phyloP scores from a whole-genome alignment of 2,888 invertebrate genomes.

The Antheraea assamensis region DNA sequence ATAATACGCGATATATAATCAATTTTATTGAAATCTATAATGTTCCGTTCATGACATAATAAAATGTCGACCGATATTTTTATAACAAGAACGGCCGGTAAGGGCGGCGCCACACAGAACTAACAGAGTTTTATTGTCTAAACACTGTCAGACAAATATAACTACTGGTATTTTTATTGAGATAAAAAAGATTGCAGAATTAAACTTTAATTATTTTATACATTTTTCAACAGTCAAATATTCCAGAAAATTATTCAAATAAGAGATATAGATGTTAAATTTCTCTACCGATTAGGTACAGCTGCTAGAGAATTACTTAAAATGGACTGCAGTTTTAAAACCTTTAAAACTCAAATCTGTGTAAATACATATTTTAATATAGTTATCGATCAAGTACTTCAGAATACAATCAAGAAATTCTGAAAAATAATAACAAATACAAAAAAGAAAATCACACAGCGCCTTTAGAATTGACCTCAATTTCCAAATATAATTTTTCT shows the following conservation, averaged over 20 bases:
- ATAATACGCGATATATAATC: conserved; percentile 32
- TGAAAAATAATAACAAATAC: neutral
- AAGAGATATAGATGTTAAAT: neutral
- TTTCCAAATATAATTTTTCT: conserved; percentile 15
- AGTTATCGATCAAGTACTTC: neutral
- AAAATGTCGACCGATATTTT: conserved; percentile 22
- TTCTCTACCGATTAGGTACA: neutral
- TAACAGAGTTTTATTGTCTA: conserved; percentile 7
- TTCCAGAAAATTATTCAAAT: neutral
- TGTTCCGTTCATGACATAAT: conserved; percentile 23
- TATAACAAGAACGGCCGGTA: conserved; percentile 19
- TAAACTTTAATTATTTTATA: neutral
- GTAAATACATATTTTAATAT: neutral
- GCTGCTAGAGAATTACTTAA: neutral
- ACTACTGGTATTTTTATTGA: conserved; percentile 2
- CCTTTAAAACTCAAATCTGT: neutral
- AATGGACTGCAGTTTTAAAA: neutral
- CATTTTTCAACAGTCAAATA: neutral
- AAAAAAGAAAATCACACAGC: neutral
- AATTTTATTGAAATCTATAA: conserved; percentile 23
- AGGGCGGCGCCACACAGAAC: conserved; percentile 16
- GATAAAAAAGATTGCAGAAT: neutral
- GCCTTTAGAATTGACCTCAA: neutral
- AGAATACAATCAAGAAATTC: neutral
- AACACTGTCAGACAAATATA: conserved; percentile 9